Conservation (phyloP, 2,888 invertebrate species). For the Meteorus cinctellus region DNA sequence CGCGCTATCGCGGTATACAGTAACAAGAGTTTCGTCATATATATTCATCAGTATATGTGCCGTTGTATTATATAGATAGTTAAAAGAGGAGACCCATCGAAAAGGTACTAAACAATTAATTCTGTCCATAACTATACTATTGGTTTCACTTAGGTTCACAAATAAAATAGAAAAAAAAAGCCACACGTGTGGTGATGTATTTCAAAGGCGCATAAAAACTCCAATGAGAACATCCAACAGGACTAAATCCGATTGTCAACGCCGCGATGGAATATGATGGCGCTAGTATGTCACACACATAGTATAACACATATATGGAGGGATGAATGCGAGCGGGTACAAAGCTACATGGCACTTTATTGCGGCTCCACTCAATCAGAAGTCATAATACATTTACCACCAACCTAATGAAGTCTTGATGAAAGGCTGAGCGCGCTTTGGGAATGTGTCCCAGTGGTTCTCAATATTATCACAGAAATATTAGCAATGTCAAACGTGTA, state of each 20-base stretch:
- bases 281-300: slow-evolving; percentile 34
- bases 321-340: slow-evolving; percentile 52
- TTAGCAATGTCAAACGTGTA: background rate
- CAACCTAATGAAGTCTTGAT: slow-evolving; percentile 73
- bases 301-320: slow-evolving; percentile 33
- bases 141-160: background rate
- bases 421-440: slow-evolving; percentile 67
- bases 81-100: slow-evolving; percentile 6
- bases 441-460: slow-evolving; percentile 46
- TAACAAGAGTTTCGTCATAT: slow-evolving; percentile 21
- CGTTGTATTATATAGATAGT: slow-evolving; percentile 16
- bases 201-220: slow-evolving; percentile 22
- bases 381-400: slow-evolving; percentile 74
- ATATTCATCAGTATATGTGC: slow-evolving; percentile 31
- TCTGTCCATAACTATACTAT: slow-evolving; percentile 51
- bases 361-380: slow-evolving; percentile 72
- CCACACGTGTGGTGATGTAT: slow-evolving; percentile 23
- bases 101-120: background rate
- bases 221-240: slow-evolving; percentile 26
- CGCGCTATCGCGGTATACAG: slow-evolving; percentile 43
- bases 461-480: slow-evolving; percentile 3
- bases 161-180: slow-evolving; percentile 33
- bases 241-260: slow-evolving; percentile 14
- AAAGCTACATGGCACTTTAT: slow-evolving; percentile 54
- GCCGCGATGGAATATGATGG: slow-evolving; percentile 25